Evolutionary conservation across 1,140 invertebrate genomes (phyloP), one percentile per base, ranked within the genome.

Genomic region (Leptoteleia sp.): DNA sequence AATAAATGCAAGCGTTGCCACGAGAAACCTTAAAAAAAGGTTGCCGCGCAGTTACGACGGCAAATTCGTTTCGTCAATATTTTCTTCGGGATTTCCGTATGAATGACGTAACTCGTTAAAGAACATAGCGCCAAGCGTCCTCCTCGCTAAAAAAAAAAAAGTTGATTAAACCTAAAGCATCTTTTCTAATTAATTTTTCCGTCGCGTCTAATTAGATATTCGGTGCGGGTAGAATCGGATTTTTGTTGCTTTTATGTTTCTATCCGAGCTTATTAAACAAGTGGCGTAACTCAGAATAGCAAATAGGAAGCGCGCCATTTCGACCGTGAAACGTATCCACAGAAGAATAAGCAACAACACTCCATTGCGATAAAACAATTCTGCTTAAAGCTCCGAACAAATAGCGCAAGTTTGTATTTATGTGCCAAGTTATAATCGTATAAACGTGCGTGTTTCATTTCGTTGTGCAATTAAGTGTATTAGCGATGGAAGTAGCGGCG

Each of bases 101-200:
- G 45, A 67, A 67, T 47, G 38, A 17, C 19, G n/a, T 33, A 1
- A 31, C 40, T 55, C 64, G 31, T 68, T 68, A 57, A 52, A 68
- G 57, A 68, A 38, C 64, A 67, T 45, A 12, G 13, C 48, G 40
- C 31, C 16, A 33, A 27, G 47, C 27, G 17, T 29, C 48, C 45
- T 67, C 0, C n/a, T n/a, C n/a, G n/a, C n/a, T n/a, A n/a, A n/a
- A n/a, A 29, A 8, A 1, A 38, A 68, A 55, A 68, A 57, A 19
- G 7, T 35, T 33, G 65, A 70, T 59, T 48, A 43, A 40, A 59
- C 42, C 33, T 11, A 70, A 59, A 70, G 25, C 33, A 50, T 70
- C 52, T 40, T 48, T 70, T 40, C 42, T 70, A 57, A 57, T 70
- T 70, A 70, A 57, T 70, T 59, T 70, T 70, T 70, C 33, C 59